Percentiles rank a stretch among this genome's conserved stretches.
phyloP scores from a whole-genome alignment of 2,113 vertebrate genomes.

The Zapornia atra region DNA sequence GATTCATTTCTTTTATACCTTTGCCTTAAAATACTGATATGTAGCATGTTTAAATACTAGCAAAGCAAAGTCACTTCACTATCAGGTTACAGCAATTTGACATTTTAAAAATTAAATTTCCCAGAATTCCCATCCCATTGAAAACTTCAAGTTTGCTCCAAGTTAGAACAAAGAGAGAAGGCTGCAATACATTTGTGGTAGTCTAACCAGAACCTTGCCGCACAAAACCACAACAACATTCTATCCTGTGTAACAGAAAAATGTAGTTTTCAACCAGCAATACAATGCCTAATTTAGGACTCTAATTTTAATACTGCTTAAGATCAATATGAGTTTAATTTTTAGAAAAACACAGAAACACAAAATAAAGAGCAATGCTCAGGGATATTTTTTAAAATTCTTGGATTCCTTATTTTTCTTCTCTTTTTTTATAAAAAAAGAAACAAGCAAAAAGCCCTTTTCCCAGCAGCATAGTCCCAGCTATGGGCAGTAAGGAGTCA shows the following conservation, averaged over 20 bases:
- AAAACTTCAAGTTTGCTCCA: background rate
- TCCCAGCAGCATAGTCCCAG: background rate
- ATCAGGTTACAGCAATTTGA: background rate
- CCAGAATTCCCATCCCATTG: background rate
- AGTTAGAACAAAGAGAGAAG: background rate
- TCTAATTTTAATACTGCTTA: background rate
- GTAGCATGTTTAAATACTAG: background rate
- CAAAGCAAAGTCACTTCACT: background rate
- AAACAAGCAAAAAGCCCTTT: background rate
- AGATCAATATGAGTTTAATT: background rate
- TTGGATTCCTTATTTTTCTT: background rate
- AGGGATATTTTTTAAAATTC: background rate
- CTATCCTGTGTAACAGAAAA: background rate
- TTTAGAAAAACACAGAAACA: background rate
- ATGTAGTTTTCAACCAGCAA: background rate
- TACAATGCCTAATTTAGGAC: background rate
- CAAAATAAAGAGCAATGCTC: background rate
- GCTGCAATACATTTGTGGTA: background rate
- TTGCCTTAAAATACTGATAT: background rate
- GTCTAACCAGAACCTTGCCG: no score
- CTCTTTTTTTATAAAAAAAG: background rate
- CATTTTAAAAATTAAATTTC: background rate
- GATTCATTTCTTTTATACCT: background rate
- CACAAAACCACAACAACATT: no score
- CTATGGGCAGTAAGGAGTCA: background rate